These are phyloP conservation scores for Nyctalus aviator DNA, from an alignment of 2,797 vertebrate species.

Conservation along the genomic window DNA sequence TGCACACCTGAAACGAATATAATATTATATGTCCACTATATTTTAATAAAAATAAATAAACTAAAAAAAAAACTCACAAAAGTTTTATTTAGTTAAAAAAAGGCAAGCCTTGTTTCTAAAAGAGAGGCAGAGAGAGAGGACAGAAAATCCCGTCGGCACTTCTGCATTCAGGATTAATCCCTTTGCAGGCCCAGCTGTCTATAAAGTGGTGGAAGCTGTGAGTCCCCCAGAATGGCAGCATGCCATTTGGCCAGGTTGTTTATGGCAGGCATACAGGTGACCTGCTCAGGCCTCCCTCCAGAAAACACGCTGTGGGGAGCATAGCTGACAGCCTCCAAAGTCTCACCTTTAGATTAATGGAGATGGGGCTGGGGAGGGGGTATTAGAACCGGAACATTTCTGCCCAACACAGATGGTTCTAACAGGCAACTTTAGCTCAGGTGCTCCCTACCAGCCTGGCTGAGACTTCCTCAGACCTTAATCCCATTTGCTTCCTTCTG, in stretches of 20 bases:
- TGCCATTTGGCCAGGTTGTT: not conserved
- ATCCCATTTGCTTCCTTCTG: not conserved
- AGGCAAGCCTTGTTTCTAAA: not conserved
- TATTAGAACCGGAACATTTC: not conserved
- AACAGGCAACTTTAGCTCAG: not conserved
- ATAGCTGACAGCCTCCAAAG: not conserved
- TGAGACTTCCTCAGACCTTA: not conserved
- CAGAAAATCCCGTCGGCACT: not conserved
- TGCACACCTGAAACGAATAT: not conserved
- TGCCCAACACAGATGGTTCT: not conserved
- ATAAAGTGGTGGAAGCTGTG: not conserved
- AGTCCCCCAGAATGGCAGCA: too few relatives aligned
- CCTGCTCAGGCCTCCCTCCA: not conserved
- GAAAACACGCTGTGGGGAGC: not conserved
- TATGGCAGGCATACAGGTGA: not conserved
- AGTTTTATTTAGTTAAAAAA: not conserved
- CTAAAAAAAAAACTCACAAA: not conserved
- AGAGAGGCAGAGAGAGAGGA: not conserved
- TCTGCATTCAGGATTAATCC: not conserved
- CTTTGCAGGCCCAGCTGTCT: not conserved
- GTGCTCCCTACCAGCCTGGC: rapidly evolving
- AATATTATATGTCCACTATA: not conserved
- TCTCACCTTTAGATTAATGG: not conserved
- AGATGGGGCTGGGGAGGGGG: not conserved
- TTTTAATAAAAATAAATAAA: not conserved